Evolutionary conservation across 1,140 invertebrate genomes (phyloP), one percentile per base, ranked within the genome.

Genomic region (Diabrotica undecimpunctata): DNA sequence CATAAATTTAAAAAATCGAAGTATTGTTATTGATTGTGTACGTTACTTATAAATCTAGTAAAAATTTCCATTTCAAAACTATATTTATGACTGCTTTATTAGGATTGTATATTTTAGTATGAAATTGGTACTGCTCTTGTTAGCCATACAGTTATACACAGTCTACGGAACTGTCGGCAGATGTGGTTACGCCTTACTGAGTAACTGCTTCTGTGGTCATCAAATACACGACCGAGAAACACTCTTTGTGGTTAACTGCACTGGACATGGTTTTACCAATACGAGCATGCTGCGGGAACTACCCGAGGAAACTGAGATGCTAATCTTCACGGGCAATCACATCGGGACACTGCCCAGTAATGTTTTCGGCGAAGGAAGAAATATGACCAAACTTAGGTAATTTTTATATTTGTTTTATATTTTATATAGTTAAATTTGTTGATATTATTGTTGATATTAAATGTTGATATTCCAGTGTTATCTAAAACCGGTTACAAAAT

Each of bases 251-350:
- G 88, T 91, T 0, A 90, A 92, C 75, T 93, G 90, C 73, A 90
- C 88, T 0, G 81, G 89, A 74, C 78, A 83, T 2, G 80, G 81
- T 3, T 86, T 92, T 69, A 80, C 67, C 0, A 80, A 86, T 64
- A 82, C 86, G 2, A 75, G 78, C 5, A 83, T 88, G 65, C 76
- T 92, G n/a, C 77, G 83, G 66, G 78, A 83, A 57, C 78, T 92
- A 54, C 90, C 90, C 0, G 76, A 82, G 5, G 80, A 88, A 67
- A 89, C 87, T 11, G 82, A 90, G 78, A 85, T 89, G 4, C 78
- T 93, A 1, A 87, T 92, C 66, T 92, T 91, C 67, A 88, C 84
- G 5, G 90, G 90, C n/a, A 92, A 93, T 70, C 77, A 81, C 50
- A 79, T 93, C 3, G 74, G 80, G 5, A 81, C 83, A 61, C 71